Conservation (phyloP, 2,113 vertebrate genomes). For the Brienomyrus brachyistius region DNA sequence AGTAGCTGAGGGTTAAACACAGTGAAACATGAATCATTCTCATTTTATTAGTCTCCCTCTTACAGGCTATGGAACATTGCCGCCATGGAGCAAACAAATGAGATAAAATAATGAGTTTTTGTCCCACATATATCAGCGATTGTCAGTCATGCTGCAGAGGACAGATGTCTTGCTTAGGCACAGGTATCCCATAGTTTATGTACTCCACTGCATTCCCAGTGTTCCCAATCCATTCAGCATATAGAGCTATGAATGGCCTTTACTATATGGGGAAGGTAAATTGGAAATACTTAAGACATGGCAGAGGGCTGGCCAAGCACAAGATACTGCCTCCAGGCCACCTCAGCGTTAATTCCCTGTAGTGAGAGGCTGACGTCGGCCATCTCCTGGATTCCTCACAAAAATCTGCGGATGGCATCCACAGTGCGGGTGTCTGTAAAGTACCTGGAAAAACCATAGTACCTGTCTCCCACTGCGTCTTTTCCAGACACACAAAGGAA, state of each 20-base stretch:
- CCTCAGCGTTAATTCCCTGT: background rate
- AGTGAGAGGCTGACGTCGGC: background rate
- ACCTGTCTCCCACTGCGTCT: background rate
- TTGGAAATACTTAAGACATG: background rate
- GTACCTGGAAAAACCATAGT: background rate
- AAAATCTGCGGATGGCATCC: background rate
- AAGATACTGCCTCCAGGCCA: background rate
- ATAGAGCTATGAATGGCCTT: background rate
- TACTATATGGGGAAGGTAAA: background rate
- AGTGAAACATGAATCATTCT: constrained; percentile 10
- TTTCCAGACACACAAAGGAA: background rate
- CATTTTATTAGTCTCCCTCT: background rate
- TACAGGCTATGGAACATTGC: background rate
- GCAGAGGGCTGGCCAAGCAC: no score
- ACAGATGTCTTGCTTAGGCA: background rate
- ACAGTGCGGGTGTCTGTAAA: background rate
- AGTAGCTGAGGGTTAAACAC: background rate
- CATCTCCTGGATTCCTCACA: background rate
- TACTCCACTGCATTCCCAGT: background rate
- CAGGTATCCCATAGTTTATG: background rate
- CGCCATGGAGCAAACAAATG: background rate
- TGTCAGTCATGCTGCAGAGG: background rate
- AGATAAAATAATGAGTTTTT: constrained; percentile 8
- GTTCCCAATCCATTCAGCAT: background rate
- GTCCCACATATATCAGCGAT: background rate